Evolutionary conservation across 2,113 vertebrate species (phyloP).

Genomic region (Ahaetulla prasina): DNA sequence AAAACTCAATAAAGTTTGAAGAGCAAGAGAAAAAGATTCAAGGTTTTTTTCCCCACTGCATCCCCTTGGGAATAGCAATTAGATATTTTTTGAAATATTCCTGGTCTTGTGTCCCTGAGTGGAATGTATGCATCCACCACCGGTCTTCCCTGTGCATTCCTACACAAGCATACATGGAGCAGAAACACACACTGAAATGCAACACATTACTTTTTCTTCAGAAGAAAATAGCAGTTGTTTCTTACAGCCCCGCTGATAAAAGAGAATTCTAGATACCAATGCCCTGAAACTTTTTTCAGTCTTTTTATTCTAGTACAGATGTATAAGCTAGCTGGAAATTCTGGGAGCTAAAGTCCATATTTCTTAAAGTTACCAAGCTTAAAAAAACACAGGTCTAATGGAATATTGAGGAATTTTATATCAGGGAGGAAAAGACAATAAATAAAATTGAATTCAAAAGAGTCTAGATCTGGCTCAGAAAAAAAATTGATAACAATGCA

Average conservation of each 20-base stretch:
- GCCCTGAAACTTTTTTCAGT: background rate
- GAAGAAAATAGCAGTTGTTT: background rate
- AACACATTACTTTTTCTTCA: background rate
- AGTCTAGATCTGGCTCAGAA: background rate
- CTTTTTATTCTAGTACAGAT: background rate
- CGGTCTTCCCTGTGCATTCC: background rate
- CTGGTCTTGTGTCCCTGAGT: background rate
- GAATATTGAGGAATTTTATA: background rate
- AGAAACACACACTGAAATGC: background rate
- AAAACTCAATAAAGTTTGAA: background rate
- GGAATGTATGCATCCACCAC: background rate
- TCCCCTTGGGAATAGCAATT: background rate
- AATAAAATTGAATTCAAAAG: background rate
- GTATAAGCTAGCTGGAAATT: background rate
- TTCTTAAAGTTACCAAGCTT: background rate
- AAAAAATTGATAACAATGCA: background rate
- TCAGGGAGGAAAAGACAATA: background rate
- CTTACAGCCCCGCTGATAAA: background rate
- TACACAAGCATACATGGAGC: background rate
- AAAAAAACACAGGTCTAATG: background rate
- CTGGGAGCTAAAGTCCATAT: background rate
- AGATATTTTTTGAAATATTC: background rate
- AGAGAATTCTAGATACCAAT: background rate
- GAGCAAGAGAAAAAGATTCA: too few relatives aligned
- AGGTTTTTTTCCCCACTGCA: too few relatives aligned